Evolutionary conservation across 2,113 vertebrate genomes (phyloP).

Genomic region (Tonatia bakeri): DNA sequence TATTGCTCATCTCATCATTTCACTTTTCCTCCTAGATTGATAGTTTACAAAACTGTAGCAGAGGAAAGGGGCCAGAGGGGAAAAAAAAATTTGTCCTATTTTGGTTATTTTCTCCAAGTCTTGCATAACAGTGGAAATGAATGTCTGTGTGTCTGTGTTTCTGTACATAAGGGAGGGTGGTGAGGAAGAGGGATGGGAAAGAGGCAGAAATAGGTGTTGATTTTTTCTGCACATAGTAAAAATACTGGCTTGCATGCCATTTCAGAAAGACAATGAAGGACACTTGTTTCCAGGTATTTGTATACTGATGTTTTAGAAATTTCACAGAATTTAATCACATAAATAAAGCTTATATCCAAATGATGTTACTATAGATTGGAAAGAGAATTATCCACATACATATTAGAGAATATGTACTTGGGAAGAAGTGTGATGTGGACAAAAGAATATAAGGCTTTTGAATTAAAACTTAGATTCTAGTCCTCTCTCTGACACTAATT

Average conservation of each 20-base stretch:
- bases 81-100: neutral
- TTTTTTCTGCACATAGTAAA: neutral
- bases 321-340: neutral
- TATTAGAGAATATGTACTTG: neutral
- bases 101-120: neutral
- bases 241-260: neutral
- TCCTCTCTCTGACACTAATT: neutral
- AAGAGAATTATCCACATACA: neutral
- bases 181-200: neutral
- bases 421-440: neutral
- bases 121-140: neutral
- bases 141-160: neutral
- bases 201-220: neutral
- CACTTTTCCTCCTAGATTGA: neutral
- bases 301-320: neutral
- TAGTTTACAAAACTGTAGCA: neutral
- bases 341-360: neutral
- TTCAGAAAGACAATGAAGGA: neutral
- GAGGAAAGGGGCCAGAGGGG: neutral
- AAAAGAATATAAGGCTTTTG: neutral
- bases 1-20: neutral
- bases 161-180: neutral
- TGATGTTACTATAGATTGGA: neutral
- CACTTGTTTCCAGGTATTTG: neutral
- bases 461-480: neutral